Percentiles rank a stretch among this genome's conserved stretches.
Conservation (phyloP, 2,113 vertebrate genomes). For the Talpa occidentalis region DNA sequence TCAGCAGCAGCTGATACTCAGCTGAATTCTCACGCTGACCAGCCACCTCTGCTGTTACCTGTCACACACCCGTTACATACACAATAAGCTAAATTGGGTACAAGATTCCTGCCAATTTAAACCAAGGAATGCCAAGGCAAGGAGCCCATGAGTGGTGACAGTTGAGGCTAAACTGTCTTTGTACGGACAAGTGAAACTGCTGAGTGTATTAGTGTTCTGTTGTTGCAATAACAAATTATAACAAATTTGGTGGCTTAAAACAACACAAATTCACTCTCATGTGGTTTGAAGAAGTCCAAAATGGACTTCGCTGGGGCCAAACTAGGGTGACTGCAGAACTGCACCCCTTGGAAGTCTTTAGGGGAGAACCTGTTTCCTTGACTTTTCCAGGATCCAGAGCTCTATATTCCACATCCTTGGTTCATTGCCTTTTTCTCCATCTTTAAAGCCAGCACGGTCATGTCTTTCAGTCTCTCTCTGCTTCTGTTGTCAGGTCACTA, state of each 20-base stretch:
- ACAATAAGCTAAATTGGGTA: neutral
- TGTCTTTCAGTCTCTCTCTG: neutral
- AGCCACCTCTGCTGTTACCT: neutral
- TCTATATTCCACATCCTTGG: neutral
- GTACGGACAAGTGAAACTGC: neutral
- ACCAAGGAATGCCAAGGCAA: neutral
- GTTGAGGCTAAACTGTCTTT: neutral
- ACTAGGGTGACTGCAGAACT: neutral
- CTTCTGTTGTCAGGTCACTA: neutral
- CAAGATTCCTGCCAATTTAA: slow-evolving; percentile 11
- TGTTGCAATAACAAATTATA: neutral
- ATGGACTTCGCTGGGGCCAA: neutral
- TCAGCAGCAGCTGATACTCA: neutral
- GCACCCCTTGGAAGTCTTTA: neutral
- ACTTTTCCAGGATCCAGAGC: neutral
- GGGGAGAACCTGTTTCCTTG: too few species aligned
- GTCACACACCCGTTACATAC: neutral
- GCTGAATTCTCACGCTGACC: neutral
- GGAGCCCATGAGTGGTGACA: neutral
- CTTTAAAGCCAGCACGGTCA: neutral
- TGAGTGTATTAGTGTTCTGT: neutral
- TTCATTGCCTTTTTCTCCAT: neutral
- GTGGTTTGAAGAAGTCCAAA: neutral
- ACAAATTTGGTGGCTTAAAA: neutral
- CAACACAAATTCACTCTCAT: neutral